phyloP scores from a whole-genome alignment of 1,140 invertebrate species.

The Drosophila elegans region DNA sequence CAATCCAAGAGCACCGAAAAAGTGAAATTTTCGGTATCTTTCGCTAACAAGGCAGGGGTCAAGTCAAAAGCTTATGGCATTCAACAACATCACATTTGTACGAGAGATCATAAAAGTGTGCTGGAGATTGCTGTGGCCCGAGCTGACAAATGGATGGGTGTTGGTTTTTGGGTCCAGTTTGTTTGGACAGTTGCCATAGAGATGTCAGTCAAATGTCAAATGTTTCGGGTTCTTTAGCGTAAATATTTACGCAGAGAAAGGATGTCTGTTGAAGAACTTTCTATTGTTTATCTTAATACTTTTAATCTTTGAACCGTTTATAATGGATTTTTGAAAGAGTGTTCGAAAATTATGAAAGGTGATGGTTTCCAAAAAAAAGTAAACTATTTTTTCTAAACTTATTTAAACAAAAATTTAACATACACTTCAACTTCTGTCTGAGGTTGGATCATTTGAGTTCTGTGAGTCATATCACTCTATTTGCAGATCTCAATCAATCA shows the following conservation, averaged over 20 bases:
- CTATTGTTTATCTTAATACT: background rate
- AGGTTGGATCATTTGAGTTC: conserved; percentile 9
- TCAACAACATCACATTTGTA: background rate
- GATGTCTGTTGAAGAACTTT: background rate
- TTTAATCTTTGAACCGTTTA: background rate
- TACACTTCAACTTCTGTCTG: conserved; percentile 1
- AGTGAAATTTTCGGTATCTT: conserved; percentile 58
- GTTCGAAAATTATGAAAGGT: background rate
- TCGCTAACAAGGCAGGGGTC: conserved; percentile 27
- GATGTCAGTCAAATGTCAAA: conserved; percentile 33
- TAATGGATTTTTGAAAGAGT: conserved; percentile 5
- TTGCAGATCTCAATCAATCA: conserved; percentile 57
- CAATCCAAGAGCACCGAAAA: conserved; percentile 43
- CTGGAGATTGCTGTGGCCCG: conserved; percentile 4
- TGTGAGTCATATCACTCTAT: conserved; percentile 18
- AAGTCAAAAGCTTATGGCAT: conserved; percentile 27
- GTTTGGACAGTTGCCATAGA: conserved; percentile 18
- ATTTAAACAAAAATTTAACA: background rate
- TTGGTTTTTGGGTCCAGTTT: conserved; percentile 15
- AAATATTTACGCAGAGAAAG: conserved; percentile 17
- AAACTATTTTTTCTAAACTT: background rate
- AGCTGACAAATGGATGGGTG: background rate
- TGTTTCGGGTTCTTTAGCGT: background rate
- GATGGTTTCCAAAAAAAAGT: background rate
- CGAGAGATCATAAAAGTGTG: conserved; percentile 2